These are phyloP conservation scores for Hippopotamyrus pictus DNA, from an alignment of 2,797 vertebrate species.

Conservation along the genomic window DNA sequence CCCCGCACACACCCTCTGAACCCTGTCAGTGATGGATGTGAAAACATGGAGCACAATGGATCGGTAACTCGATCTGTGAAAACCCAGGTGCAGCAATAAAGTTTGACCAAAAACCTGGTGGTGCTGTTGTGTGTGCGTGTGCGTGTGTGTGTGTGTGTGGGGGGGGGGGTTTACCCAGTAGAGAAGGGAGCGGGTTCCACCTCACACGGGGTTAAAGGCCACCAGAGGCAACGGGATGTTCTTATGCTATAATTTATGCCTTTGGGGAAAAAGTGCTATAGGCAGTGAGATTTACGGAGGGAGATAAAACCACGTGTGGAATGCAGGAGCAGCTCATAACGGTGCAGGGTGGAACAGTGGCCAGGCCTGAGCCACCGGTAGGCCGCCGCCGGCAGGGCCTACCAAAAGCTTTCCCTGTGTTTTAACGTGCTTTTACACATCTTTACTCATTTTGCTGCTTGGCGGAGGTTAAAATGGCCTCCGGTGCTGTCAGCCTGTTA, in stretches of 20 bases:
- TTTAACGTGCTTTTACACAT: not conserved
- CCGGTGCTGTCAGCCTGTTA: not conserved
- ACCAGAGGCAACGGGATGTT: slow-evolving; percentile 9
- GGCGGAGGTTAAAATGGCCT: not conserved
- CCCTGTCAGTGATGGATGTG: not conserved
- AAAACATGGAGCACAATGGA: not conserved
- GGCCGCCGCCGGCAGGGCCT: not conserved
- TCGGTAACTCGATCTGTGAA: slow-evolving; percentile 4
- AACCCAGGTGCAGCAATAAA: slow-evolving; percentile 5
- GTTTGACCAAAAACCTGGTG: not conserved
- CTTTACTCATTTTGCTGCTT: not conserved
- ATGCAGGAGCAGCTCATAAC: slow-evolving; percentile 14
- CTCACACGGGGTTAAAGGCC: slow-evolving; percentile 9
- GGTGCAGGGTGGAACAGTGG: not conserved
- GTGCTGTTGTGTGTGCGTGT: not conserved
- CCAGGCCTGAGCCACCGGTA: not conserved
- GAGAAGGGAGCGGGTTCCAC: not conserved
- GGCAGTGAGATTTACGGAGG: slow-evolving; percentile 20
- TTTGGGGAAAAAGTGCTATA: not conserved
- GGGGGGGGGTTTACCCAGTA: not conserved
- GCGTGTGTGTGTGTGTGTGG: not conserved
- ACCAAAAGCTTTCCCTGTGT: not conserved
- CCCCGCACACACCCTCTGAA: not conserved
- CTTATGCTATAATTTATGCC: slow-evolving; percentile 18
- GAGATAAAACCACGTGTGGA: slow-evolving; percentile 18